phyloP scores from a whole-genome alignment of 2,888 invertebrate genomes.

The Lucinisca nassula region DNA sequence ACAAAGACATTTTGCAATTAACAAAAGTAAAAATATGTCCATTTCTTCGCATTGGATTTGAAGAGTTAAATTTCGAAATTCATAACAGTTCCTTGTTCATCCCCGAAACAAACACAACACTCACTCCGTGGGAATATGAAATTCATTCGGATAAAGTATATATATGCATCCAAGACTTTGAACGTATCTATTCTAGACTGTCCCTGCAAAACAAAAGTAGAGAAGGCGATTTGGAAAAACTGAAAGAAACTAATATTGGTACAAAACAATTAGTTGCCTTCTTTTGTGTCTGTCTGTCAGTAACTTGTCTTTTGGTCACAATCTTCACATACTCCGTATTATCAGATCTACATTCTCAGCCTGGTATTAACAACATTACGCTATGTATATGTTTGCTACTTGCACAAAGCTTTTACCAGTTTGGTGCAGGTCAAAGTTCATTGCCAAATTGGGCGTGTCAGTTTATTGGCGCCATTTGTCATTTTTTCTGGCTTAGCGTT shows the following conservation, averaged over 20 bases:
- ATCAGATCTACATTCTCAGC: constrained; percentile 47
- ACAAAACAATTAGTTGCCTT: constrained; percentile 41
- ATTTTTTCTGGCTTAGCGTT: constrained; percentile 56
- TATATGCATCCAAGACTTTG: background rate
- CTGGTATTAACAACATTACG: constrained; percentile 58
- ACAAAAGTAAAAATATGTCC: background rate
- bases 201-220: background rate
- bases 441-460: constrained; percentile 29
- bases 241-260: background rate
- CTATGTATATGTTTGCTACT: constrained; percentile 24
- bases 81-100: background rate
- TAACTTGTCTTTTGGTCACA: constrained; percentile 33
- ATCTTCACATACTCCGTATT: constrained; percentile 43
- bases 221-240: too few relatives aligned
- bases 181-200: background rate
- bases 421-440: constrained; percentile 27
- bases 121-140: background rate
- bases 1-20: background rate
- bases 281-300: constrained; percentile 28
- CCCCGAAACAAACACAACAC: background rate
- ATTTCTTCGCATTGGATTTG: background rate
- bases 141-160: background rate
- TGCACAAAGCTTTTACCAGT: constrained; percentile 55
- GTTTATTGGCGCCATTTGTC: constrained; percentile 45
- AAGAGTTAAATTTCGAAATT: background rate